phyloP scores from a whole-genome alignment of 2,888 invertebrate genomes.

The Mythimna albipuncta region DNA sequence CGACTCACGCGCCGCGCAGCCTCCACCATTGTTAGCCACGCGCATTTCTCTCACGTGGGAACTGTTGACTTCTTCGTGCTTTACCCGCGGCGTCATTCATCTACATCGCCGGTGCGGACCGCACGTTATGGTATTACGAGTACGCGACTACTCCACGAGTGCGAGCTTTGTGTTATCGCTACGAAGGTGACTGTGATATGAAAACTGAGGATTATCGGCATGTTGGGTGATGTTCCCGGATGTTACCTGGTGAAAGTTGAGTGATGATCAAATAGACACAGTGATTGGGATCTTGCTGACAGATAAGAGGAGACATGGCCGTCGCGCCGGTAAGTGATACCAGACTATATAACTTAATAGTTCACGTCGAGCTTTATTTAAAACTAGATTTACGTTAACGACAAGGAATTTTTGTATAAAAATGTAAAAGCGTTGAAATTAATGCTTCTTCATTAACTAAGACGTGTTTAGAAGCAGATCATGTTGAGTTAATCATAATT shows the following conservation, averaged over 20 bases:
- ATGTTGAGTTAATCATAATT: conserved; percentile 5
- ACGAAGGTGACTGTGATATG: conserved; percentile 73
- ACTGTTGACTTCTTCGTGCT: conserved; percentile 83
- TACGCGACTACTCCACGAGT: conserved; percentile 60
- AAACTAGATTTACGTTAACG: conserved; percentile 27
- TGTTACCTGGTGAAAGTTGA: conserved; percentile 80
- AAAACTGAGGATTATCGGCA: conserved; percentile 77
- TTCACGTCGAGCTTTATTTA: conserved; percentile 31
- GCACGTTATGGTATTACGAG: conserved; percentile 75
- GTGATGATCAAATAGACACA: conserved; percentile 85
- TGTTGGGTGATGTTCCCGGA: conserved; percentile 75
- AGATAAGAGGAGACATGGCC: conserved; percentile 83
- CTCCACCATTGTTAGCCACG: conserved; percentile 82
- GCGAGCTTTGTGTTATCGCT: conserved; percentile 71
- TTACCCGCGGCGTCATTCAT: conserved; percentile 80
- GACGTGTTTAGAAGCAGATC: conserved; percentile 13
- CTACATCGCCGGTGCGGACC: conserved; percentile 73
- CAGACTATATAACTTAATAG: conserved; percentile 45
- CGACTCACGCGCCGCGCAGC: conserved; percentile 89
- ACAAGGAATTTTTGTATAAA: conserved; percentile 1
- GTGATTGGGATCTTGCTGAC: conserved; percentile 79
- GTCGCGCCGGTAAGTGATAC: conserved; percentile 80
- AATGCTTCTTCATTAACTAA: conserved; percentile 18
- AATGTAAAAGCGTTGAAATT: conserved; percentile 12
- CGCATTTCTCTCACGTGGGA: conserved; percentile 90